Conservation (phyloP, 2,113 vertebrate species). For the Cyanoramphus novaezelandiae region DNA sequence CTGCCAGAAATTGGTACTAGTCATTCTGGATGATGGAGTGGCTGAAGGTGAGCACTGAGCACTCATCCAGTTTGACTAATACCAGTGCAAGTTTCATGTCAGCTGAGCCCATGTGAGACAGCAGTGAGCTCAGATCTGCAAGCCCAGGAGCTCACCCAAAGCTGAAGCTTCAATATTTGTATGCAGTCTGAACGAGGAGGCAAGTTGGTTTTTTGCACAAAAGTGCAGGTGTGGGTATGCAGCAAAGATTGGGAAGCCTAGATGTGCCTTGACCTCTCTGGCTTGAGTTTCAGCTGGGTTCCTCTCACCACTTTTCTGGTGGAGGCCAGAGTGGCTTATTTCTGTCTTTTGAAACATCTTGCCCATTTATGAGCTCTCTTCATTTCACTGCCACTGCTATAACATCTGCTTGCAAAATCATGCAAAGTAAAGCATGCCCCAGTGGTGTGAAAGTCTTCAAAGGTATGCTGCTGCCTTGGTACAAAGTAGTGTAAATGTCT, state of each 20-base stretch:
- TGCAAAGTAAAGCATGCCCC: background rate
- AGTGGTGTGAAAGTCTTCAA: background rate
- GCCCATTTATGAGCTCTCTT: background rate
- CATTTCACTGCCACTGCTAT: background rate
- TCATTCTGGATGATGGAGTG: accelerated
- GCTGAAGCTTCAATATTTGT: background rate
- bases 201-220: background rate
- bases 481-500: background rate
- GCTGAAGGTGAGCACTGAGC: background rate
- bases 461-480: background rate
- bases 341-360: background rate
- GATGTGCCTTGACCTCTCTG: background rate
- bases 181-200: background rate
- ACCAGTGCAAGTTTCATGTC: background rate
- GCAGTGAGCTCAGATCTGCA: background rate
- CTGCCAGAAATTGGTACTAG: background rate
- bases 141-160: background rate
- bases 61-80: background rate
- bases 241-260: background rate
- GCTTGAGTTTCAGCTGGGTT: background rate
- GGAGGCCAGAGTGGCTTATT: background rate
- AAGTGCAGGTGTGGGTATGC: background rate
- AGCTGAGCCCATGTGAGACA: background rate
- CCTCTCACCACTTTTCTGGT: background rate
- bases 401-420: background rate